Base-by-base conservation (phyloP, 2,113 vertebrate species). In the Tyrannus savana region DNA sequence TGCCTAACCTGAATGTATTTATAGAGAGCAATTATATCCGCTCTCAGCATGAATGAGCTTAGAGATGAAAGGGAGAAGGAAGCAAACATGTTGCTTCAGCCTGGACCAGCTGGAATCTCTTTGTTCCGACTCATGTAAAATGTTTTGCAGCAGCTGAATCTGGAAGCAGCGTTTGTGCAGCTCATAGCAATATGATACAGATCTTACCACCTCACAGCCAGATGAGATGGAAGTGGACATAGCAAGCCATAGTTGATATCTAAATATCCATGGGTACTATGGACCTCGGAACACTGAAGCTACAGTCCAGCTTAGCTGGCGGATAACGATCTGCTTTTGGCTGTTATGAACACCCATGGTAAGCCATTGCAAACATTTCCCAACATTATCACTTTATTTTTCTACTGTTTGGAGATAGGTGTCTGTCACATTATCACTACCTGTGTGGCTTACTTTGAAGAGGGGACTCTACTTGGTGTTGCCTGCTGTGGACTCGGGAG, bases 1-100 rank as follows among this genome's bases (percentile, higher is more conserved):
- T 96, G 94, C 94, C 94, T 97, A 96, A 97, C 96, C 96, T 97
- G 95, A 97, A 96, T 95, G 94, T 95, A 93, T 97, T 95, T 97
- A 95, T 91, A 84, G 91, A 91, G 95, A 92, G 94, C 93, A 97
- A 96, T 97, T 96, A 95, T 95, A 95, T 90, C 87, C 84, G 47
- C 93, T 95, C 95, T 95, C 96, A 96, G 96, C 95, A 95, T 95
- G 96, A 97, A 87, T 93, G 93, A 96, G 91, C 93, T 97, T 92
- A 93, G 91, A 93, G 95, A 97, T 96, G 94, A 96, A 96, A 97
- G 95, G 64, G 86, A 95, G 93, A 89, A 97, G 95, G 96, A 97
- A 94, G 89, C 89, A 96, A 97, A 97, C 93, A 96, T 96, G 94
- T 96, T 97, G 95, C 94, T 96, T 96, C 91, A 95, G 91, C 89